Percentiles rank a stretch among this genome's conserved stretches.
These are phyloP conservation scores for Glaucidium brasilianum DNA, from an alignment of 2,113 vertebrate genomes.

Conservation along the genomic window DNA sequence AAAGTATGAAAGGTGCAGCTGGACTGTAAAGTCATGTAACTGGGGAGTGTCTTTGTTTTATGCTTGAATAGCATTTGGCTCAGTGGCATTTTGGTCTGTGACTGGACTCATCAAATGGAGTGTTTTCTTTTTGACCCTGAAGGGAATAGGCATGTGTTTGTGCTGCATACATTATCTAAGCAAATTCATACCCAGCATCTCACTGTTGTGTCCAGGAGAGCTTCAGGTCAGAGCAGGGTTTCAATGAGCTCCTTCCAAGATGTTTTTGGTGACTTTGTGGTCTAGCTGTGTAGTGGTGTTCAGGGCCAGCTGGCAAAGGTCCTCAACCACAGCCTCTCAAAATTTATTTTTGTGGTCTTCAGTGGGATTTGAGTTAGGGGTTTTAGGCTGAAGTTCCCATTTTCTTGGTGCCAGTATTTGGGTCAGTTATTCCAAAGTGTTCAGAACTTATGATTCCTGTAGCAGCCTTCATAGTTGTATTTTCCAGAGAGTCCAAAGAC, in stretches of 20 bases:
- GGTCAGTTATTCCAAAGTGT: neutral
- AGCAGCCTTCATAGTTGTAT: neutral
- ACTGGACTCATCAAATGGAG: constrained; percentile 9
- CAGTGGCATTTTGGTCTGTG: constrained; percentile 31
- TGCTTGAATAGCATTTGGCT: constrained; percentile 34
- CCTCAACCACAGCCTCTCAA: neutral
- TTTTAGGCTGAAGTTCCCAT: constrained; percentile 4
- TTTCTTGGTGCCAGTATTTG: neutral
- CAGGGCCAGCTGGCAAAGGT: neutral
- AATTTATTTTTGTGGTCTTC: neutral
- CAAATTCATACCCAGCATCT: neutral
- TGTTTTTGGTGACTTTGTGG: neutral
- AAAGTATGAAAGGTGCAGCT: constrained; percentile 19
- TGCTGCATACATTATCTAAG: neutral
- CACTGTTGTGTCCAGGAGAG: neutral
- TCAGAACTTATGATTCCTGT: neutral
- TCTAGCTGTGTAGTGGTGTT: neutral
- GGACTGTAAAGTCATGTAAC: neutral
- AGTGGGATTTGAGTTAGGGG: neutral
- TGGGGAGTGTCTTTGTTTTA: constrained; percentile 27
- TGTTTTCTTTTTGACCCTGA: constrained; percentile 19
- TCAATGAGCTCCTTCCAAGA: neutral
- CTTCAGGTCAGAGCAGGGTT: neutral
- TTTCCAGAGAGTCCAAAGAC: neutral
- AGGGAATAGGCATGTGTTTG: neutral